Evolutionary conservation across 2,888 invertebrate species (phyloP), one percentile per base, ranked within the genome.

Genomic region (Clitarchus hookeri): DNA sequence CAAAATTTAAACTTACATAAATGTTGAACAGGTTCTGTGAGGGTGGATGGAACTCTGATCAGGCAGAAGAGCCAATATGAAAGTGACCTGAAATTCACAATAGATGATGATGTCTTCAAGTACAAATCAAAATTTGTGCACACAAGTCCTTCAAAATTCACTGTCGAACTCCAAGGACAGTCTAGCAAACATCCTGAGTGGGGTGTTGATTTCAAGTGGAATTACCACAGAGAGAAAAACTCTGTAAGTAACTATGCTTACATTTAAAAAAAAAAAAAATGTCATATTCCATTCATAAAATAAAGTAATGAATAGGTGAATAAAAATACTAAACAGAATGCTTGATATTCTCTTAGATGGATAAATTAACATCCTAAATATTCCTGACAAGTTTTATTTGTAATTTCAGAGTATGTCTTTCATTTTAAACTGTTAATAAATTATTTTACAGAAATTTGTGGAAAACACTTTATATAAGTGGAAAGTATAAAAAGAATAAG

Each of bases 191-290:
- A 94, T 89, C 94, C 94, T 0, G 92, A 92, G 83, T 90, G 93
- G 80, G 95, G 95, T 89, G 94, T 95, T 90, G 93, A 93, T 86
- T 48, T 95, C 6, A 92, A 94, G 77, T 95, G 94, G 89, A 93
- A 94, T 86, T 91, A 92, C 87, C 92, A 93, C 88, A 90, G 90
- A 83, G 91, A 90, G 65, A 65, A 65, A 65, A n/a, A 65, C 16
- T 65, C 65, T 8, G 65, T 65, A 65, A 65, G 65, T 2, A n/a
- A 65, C n/a, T 65, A n/a, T 65, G 65, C 65, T 23, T 84, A 65
- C 12, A 27, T 36, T 78, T 54, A 3, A 6, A 3, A 36, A 36
- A 36, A 36, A 36, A 36, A 36, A 3, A 36, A 36, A 36, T 4
- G 4, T 36, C 36, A 36, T 36, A 36, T 36, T 36, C 4, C 4